A percentile compares a stretch with the other conserved stretches of the same genome.
phyloP scores from a whole-genome alignment of 2,113 vertebrate genomes.

The Cyprinus carpio region DNA sequence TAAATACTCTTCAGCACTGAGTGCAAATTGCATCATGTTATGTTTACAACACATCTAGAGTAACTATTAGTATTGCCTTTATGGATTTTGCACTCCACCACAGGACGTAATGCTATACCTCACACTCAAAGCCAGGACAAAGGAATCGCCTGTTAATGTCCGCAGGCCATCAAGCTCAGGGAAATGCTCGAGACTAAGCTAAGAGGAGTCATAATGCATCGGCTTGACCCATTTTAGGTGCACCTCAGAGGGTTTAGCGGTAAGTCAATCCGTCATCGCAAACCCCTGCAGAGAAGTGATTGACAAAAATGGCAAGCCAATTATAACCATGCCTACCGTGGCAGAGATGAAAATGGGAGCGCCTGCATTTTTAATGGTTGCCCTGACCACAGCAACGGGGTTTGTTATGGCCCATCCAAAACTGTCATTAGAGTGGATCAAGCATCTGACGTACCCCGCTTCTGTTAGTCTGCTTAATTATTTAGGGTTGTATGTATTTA shows the following conservation, averaged over 20 bases:
- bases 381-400: slow-evolving; percentile 48
- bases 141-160: slow-evolving; percentile 28
- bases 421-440: slow-evolving; percentile 52
- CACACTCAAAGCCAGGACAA: slow-evolving; percentile 39
- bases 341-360: slow-evolving; percentile 49
- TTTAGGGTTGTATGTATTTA: slow-evolving; percentile 56
- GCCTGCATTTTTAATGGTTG: slow-evolving; percentile 61
- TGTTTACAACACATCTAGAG: background rate
- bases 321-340: slow-evolving; percentile 17
- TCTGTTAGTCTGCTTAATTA: slow-evolving; percentile 58
- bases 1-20: slow-evolving; percentile 2
- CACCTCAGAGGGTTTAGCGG: slow-evolving; percentile 17
- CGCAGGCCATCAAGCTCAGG: background rate
- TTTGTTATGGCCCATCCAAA: slow-evolving; percentile 55
- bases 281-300: slow-evolving; percentile 45
- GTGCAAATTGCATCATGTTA: slow-evolving; percentile 6
- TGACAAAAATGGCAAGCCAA: slow-evolving; percentile 26
- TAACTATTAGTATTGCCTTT: slow-evolving; percentile 25
- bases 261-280: slow-evolving; percentile 34
- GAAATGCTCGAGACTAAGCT: slow-evolving; percentile 38
- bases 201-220: slow-evolving; percentile 49
- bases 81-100: slow-evolving; percentile 38
- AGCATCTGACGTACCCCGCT: slow-evolving; percentile 35
- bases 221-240: slow-evolving; percentile 43
- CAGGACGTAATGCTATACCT: slow-evolving; percentile 29